Evolutionary conservation across 1,140 invertebrate species (phyloP), one percentile per base, ranked within the genome.

Genomic region (Brachionus calyciflorus): DNA sequence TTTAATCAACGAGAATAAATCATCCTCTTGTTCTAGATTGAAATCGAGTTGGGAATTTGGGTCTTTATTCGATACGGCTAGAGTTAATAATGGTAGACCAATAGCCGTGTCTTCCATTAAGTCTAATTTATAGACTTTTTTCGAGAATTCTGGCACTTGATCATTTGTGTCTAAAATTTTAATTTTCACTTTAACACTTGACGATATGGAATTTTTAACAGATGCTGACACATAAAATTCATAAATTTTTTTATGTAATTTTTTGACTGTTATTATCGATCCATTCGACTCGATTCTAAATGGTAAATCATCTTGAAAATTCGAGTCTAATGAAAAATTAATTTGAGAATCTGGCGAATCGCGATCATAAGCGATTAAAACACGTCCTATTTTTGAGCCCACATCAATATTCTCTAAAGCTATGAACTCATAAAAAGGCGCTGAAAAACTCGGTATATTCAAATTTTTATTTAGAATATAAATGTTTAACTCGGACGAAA

Each of bases 371-470:
- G 69, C 44, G n/a, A n/a, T n/a, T 19, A 28, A 9, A 1, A 73
- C 46, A 3, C 37, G 69, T n/a, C 69, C 69, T 40, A 73, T 55
- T 55, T 73, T 28, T 1, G 46, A 55, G 26, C 46, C 21, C 10
- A 17, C 14, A 0, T n/a, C 9, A 9, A 51, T 9, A 30, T 49
- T 12, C 10, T 73, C 69, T n/a, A 73, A 73, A 7, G 37, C n/a
- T 17, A 73, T 73, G n/a, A 73, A 73, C n/a, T 73, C 69, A 55
- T 73, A 73, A 73, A 73, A 73, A 12, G 69, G 69, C 2, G 69
- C 69, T 0, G 69, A 51, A 73, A 73, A 73, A 37, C 10, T 41
- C 6, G 48, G 44, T 28, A 26, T n/a, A 48, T 33, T 51, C 7
- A 21, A 24, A 51, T 51, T 70, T n/a, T n/a, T 70, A 46, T 33